Conservation (phyloP, 2,797 vertebrate genomes). For the Megaceryle alcyon region DNA sequence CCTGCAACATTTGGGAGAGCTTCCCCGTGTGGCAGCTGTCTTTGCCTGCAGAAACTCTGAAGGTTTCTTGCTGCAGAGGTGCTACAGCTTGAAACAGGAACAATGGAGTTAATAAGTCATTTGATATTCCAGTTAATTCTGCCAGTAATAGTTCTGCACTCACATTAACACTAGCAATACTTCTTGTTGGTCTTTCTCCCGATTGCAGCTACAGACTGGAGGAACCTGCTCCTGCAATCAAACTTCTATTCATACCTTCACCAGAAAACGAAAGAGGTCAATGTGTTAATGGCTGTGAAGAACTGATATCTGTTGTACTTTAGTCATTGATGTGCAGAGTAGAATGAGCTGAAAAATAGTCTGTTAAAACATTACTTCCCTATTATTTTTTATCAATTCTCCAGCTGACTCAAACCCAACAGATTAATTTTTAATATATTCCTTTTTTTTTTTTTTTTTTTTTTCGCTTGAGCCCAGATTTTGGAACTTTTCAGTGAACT, state of each 20-base stretch:
- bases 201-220: neutral
- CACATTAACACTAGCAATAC: neutral
- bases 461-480: neutral
- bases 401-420: neutral
- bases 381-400: neutral
- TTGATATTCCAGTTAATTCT: slow-evolving; percentile 28
- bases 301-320: neutral
- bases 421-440: neutral
- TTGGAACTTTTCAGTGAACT: neutral
- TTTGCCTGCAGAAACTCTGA: neutral
- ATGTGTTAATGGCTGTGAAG: neutral
- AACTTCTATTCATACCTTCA: neutral
- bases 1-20: neutral
- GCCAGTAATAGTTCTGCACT: neutral
- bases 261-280: neutral
- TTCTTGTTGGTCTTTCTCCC: neutral
- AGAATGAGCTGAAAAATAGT: neutral
- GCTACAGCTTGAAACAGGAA: neutral
- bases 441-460: accelerated
- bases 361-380: neutral
- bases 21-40: neutral
- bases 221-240: neutral
- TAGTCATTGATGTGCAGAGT: neutral
- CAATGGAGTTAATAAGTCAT: neutral
- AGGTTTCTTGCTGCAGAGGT: neutral